These are phyloP conservation scores for Parascotia fuliginaria DNA, from an alignment of 2,888 invertebrate species.

Conservation along the genomic window DNA sequence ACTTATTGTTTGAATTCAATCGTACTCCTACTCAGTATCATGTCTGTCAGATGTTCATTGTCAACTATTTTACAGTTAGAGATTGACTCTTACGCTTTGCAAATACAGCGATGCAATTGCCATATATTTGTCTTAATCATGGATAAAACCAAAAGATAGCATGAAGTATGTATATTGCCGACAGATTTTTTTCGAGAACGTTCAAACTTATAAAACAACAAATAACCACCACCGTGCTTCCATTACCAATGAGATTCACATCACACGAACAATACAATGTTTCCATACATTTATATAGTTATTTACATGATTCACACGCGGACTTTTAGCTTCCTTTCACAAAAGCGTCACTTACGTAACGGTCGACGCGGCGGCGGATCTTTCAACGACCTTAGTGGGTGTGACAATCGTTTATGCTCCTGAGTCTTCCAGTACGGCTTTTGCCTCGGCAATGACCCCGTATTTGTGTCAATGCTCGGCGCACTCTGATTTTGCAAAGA, in stretches of 20 bases:
- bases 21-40: no score
- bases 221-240: constrained; percentile 40
- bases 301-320: constrained; percentile 70
- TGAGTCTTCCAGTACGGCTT: constrained; percentile 78
- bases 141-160: no score
- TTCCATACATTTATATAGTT: constrained; percentile 66
- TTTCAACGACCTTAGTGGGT: constrained; percentile 76
- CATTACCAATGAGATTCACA: constrained; percentile 46
- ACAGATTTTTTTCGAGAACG: neutral
- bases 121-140: no score
- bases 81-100: no score
- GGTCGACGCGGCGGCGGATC: constrained; percentile 66
- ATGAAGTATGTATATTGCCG: neutral
- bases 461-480: constrained; percentile 54
- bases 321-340: constrained; percentile 58
- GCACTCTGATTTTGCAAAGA: constrained; percentile 67
- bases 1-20: no score
- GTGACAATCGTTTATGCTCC: constrained; percentile 79
- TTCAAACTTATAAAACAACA: constrained; percentile 28
- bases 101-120: no score
- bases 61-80: no score
- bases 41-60: no score
- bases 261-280: constrained; percentile 50
- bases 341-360: constrained; percentile 79
- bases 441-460: constrained; percentile 68